A percentile compares a stretch with the other conserved stretches of the same genome.
phyloP scores from a whole-genome alignment of 1,140 invertebrate genomes.

The Ganaspis sp. region DNA sequence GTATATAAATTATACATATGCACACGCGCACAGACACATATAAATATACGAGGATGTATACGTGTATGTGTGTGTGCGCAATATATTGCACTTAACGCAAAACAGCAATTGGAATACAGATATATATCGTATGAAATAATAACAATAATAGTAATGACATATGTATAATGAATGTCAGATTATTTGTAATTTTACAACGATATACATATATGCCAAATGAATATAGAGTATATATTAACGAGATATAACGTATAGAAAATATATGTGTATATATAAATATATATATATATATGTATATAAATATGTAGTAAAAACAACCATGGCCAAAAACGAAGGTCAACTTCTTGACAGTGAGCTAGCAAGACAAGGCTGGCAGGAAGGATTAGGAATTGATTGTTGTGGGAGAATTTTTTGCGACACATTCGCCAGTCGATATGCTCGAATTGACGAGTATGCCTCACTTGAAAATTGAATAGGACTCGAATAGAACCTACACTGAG shows the following conservation, averaged over 20 bases:
- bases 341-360: slow-evolving; percentile 87
- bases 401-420: background rate
- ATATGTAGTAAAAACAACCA: slow-evolving; percentile 81
- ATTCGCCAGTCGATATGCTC: background rate
- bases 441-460: background rate
- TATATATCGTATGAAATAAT: slow-evolving; percentile 39
- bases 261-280: slow-evolving; percentile 62
- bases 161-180: slow-evolving; percentile 29
- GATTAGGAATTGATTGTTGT: slow-evolving; percentile 44
- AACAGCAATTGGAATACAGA: slow-evolving; percentile 50
- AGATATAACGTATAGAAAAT: slow-evolving; percentile 54
- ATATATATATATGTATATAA: slow-evolving; percentile 66
- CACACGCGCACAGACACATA: background rate
- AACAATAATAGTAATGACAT: slow-evolving; percentile 23
- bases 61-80: background rate
- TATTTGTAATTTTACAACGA: slow-evolving; percentile 33
- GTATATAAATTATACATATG: slow-evolving; percentile 10
- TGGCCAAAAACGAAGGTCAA: slow-evolving; percentile 94
- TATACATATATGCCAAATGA: slow-evolving; percentile 45
- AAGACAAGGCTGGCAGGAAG: slow-evolving; percentile 71
- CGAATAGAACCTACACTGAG: background rate
- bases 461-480: background rate
- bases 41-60: background rate
- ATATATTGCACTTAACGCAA: slow-evolving; percentile 49
- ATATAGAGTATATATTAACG: slow-evolving; percentile 49